phyloP scores from a whole-genome alignment of 2,888 invertebrate species.

The Meandrusa payeni region DNA sequence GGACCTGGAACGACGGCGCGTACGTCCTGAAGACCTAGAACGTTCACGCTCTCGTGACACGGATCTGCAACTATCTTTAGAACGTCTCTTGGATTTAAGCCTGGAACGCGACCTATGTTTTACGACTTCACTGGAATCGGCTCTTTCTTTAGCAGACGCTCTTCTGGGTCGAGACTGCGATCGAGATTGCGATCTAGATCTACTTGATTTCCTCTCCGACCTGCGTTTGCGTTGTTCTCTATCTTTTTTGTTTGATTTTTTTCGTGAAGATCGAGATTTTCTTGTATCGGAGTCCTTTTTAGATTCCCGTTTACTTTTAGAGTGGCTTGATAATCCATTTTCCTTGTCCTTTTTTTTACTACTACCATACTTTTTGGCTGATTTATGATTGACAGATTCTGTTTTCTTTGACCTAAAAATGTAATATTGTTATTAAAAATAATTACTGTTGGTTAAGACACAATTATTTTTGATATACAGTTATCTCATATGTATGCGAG shows the following conservation, averaged over 20 bases:
- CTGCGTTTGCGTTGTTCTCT: conserved; percentile 52
- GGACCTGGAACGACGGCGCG: conserved; percentile 34
- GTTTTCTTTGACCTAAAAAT: conserved; percentile 35
- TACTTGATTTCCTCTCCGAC: conserved; percentile 46
- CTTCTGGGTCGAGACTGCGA: conserved; percentile 45
- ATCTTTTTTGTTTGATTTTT: conserved; percentile 52
- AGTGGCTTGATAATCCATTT: conserved; percentile 39
- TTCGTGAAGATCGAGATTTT: conserved; percentile 57
- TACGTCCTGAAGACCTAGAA: conserved; percentile 44
- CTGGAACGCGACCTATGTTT: conserved; percentile 53
- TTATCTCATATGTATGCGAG: no score
- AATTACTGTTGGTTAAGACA: no score
- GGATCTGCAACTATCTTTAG: conserved; percentile 52
- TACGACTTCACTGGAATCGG: conserved; percentile 47
- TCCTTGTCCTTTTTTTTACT: conserved; percentile 48
- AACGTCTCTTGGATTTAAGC: conserved; percentile 47
- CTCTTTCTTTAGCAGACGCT: conserved; percentile 48
- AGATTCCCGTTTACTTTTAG: conserved; percentile 54
- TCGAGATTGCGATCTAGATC: conserved; percentile 49
- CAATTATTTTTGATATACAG: no score
- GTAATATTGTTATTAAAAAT: background rate
- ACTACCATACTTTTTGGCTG: conserved; percentile 36
- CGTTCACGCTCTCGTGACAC: conserved; percentile 44
- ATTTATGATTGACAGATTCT: conserved; percentile 21
- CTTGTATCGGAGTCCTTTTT: conserved; percentile 54